phyloP scores from a whole-genome alignment of 1,140 invertebrate genomes.

The Aradophagus sp. region DNA sequence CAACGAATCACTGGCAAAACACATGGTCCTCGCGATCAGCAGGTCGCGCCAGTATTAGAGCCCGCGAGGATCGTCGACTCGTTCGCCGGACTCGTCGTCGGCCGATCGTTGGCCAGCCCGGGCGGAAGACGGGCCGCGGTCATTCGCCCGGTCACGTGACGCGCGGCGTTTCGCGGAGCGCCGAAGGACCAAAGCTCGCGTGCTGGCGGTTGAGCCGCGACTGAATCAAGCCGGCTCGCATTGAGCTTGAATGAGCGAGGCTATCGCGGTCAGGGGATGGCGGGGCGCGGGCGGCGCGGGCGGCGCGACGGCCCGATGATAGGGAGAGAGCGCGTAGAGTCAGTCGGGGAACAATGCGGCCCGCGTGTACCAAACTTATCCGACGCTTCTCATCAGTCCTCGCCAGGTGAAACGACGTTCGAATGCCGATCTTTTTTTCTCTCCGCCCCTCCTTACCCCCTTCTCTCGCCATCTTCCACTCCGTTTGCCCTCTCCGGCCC shows the following conservation, averaged over 20 bases:
- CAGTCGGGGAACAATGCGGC: conserved; percentile 28
- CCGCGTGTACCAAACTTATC: conserved; percentile 34
- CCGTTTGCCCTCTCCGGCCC: no score
- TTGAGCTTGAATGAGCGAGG: conserved; percentile 70
- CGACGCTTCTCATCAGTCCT: conserved; percentile 42
- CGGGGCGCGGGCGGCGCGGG: conserved; percentile 25
- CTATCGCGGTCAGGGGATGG: conserved; percentile 42
- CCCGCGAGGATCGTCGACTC: no score
- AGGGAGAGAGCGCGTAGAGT: conserved; percentile 23
- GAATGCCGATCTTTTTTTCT: no score
- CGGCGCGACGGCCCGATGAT: conserved; percentile 18
- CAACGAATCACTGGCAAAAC: conserved; percentile 48
- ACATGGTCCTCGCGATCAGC: conserved; percentile 38
- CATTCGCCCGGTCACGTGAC: conserved; percentile 27
- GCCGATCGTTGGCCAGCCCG: no score
- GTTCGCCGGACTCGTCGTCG: no score
- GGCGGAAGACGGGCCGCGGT: conserved; percentile 2
- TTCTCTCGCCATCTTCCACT: conserved; percentile 13
- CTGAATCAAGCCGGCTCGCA: conserved; percentile 67
- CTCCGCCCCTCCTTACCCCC: no score
- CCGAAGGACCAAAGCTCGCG: conserved; percentile 57
- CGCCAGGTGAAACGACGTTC: conserved; percentile 25
- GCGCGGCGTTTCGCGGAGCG: conserved; percentile 19
- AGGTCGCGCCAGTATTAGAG: no score
- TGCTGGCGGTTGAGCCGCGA: conserved; percentile 69